A percentile compares a stretch with the other conserved stretches of the same genome.
These are phyloP conservation scores for Orchestia grillus DNA, from an alignment of 1,140 invertebrate species.

Conservation along the genomic window DNA sequence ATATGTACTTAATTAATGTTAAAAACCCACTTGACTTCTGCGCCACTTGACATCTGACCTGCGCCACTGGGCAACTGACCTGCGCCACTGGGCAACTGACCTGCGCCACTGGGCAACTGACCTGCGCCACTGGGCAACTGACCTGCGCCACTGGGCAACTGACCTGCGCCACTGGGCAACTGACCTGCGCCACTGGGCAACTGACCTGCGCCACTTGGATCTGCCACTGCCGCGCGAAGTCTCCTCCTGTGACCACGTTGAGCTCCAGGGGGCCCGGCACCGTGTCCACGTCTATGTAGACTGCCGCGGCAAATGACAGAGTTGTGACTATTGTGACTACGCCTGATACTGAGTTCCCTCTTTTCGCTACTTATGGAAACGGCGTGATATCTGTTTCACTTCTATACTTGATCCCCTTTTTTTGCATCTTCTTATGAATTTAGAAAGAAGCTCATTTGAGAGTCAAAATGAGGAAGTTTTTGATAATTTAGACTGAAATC, in stretches of 20 bases:
- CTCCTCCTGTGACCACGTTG: constrained; percentile 76
- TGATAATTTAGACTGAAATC: too few relatives aligned
- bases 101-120: constrained; percentile 74
- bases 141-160: constrained; percentile 75
- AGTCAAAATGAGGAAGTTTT: too few relatives aligned
- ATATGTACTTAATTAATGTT: too few relatives aligned
- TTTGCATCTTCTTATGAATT: too few relatives aligned
- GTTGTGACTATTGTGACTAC: too few relatives aligned
- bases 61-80: constrained; percentile 73
- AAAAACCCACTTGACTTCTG: constrained; percentile 74
- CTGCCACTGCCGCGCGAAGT: constrained; percentile 74
- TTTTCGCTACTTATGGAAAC: too few relatives aligned
- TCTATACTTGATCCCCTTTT: too few relatives aligned
- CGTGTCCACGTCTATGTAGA: constrained; percentile 80
- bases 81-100: constrained; percentile 67
- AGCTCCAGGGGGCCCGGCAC: constrained; percentile 77
- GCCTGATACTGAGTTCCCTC: too few relatives aligned
- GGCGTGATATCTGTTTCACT: too few relatives aligned
- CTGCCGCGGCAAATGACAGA: too few relatives aligned
- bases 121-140: neutral
- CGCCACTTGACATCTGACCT: constrained; percentile 70
- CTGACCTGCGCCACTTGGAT: constrained; percentile 77
- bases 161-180: neutral
- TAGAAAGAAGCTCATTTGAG: too few relatives aligned
- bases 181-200: neutral